These are phyloP conservation scores for Crotalus helleri DNA, from an alignment of 2,113 vertebrate genomes.

Conservation along the genomic window DNA sequence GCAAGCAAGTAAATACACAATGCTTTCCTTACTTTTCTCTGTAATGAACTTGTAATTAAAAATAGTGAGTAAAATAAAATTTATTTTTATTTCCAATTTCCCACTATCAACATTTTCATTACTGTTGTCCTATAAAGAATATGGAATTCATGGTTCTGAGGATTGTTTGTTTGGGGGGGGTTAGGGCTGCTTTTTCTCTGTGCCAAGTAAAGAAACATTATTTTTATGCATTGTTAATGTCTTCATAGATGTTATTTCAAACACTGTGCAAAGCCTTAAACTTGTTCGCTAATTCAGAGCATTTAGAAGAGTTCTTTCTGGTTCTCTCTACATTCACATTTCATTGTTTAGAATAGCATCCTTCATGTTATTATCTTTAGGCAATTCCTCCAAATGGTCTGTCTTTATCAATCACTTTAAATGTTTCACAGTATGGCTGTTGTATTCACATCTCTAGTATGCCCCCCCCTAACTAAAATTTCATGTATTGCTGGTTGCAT, in stretches of 20 bases:
- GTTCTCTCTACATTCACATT: neutral
- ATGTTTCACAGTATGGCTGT: neutral
- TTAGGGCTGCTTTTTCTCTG: neutral
- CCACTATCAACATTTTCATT: constrained; percentile 14
- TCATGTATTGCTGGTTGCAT: neutral
- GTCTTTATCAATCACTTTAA: neutral
- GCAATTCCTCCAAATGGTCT: constrained; percentile 6
- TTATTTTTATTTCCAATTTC: neutral
- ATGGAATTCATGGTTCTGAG: neutral
- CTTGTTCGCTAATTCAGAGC: neutral
- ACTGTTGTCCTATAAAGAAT: neutral
- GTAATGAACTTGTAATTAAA: neutral
- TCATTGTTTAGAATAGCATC: neutral
- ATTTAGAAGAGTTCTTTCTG: neutral
- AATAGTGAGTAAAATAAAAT: constrained; percentile 1
- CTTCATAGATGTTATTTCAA: constrained; percentile 15
- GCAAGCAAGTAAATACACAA: constrained; percentile 16
- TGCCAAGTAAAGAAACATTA: neutral
- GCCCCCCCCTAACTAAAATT: neutral
- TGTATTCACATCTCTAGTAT: neutral
- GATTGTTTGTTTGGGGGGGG: neutral
- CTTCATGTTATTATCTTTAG: fast-evolving
- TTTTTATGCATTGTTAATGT: neutral
- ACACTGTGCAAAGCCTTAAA: constrained; percentile 9
- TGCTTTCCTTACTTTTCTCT: constrained; percentile 42